Evolutionary conservation across 2,888 invertebrate genomes (phyloP), one percentile per base, ranked within the genome.

Genomic region (Idaea biselata): DNA sequence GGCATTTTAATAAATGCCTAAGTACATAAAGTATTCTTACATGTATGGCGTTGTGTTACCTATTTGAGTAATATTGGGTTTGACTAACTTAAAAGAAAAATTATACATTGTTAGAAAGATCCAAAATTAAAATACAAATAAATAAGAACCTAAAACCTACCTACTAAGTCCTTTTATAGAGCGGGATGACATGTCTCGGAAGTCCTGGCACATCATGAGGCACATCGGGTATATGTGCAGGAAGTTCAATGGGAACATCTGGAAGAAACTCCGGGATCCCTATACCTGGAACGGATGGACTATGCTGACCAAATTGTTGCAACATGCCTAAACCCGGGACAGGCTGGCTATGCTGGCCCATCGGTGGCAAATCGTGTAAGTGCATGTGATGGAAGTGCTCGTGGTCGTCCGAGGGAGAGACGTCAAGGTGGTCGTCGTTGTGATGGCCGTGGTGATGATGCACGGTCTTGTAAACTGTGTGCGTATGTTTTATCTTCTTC

Each of bases 401-500:
- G 70, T 93, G 93, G 58, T 91, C 91, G 53, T 93, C 92, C 0
- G 80, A 65, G 0, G 87, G 81, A 0, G 85, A 72, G 4, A 77
- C 70, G 0, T 66, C 75, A 11, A 44, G 44, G 66, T 83, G 86
- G 55, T 84, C 83, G 1, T 81, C 80, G 3, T 88, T 89, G 67
- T 84, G 88, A 63, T 88, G 84, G 0, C 83, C 83, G 73, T 93
- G 90, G 68, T 93, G 89, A 67, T 94, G 94, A 58, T 95, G 94
- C 55, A 95, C 89, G 0, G 95, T 94, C 80, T 95, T 95, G 86
- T 94, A 95, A n/a, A 96, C 92, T 0, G 95, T 95, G 79, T 95
- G 95, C 0, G 95, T 95, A 78, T 96, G 95, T 73, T 95, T 95
- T 68, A 95, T 93, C 73, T 94, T 94, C 84, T 95, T 95, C 68